Percentiles rank a stretch among this genome's conserved stretches.
These are phyloP conservation scores for Drosophila paulistorum DNA, from an alignment of 1,140 invertebrate genomes.

Conservation along the genomic window DNA sequence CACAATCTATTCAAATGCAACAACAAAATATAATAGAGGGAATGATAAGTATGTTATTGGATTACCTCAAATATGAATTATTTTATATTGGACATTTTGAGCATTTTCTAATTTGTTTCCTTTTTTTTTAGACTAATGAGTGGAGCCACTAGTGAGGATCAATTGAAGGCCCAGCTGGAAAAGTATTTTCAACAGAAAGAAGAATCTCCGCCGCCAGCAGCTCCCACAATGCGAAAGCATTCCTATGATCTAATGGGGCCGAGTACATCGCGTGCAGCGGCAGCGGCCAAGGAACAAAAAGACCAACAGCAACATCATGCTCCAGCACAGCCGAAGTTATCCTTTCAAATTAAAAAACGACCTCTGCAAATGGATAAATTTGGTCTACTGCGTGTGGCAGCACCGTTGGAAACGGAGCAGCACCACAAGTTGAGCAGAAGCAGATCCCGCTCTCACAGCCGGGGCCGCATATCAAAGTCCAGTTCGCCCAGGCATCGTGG, in stretches of 20 bases:
- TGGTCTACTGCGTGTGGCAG: slow-evolving; percentile 86
- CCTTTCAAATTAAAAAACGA: slow-evolving; percentile 75
- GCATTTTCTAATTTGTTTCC: slow-evolving; percentile 13
- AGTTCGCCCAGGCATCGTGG: slow-evolving; percentile 23
- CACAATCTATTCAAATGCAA: slow-evolving; percentile 10
- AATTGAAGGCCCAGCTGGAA: slow-evolving; percentile 47
- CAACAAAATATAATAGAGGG: slow-evolving; percentile 26
- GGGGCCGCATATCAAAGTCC: slow-evolving; percentile 83
- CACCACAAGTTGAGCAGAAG: slow-evolving; percentile 6
- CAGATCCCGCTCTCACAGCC: slow-evolving; percentile 80
- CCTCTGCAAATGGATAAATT: slow-evolving; percentile 87
- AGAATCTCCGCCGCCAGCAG: slow-evolving; percentile 52
- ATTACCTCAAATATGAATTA: background rate
- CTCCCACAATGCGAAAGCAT: slow-evolving; percentile 24
- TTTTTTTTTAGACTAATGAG: slow-evolving; percentile 58
- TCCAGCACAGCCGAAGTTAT: slow-evolving; percentile 46
- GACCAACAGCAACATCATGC: slow-evolving; percentile 23
- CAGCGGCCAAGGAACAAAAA: slow-evolving; percentile 7
- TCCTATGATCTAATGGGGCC: slow-evolving; percentile 40
- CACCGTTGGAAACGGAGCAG: slow-evolving; percentile 71
- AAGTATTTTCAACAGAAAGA: slow-evolving; percentile 37
- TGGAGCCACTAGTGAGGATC: slow-evolving; percentile 39
- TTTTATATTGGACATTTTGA: slow-evolving; percentile 2
- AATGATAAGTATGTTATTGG: slow-evolving; percentile 40
- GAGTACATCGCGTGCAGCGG: slow-evolving; percentile 56